phyloP scores from a whole-genome alignment of 2,888 invertebrate species.

The Adineta ricciae region DNA sequence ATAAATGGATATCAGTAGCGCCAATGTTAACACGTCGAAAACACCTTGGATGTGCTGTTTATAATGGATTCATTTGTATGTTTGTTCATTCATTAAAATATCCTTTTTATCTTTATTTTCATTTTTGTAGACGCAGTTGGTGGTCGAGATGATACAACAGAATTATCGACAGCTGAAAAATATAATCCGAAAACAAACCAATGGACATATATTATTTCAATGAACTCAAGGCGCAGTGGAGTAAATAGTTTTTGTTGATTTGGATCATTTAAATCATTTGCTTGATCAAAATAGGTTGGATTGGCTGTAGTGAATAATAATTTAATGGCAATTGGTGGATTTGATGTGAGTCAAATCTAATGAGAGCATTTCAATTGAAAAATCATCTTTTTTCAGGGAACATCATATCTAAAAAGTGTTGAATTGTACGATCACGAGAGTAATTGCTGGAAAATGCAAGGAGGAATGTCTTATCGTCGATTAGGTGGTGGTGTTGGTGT shows the following conservation, averaged over 20 bases:
- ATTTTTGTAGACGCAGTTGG: slow-evolving; percentile 63
- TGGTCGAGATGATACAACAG: slow-evolving; percentile 92
- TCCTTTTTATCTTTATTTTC: background rate
- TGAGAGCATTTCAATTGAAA: too few relatives aligned
- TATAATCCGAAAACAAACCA: slow-evolving; percentile 94
- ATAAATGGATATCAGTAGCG: slow-evolving; percentile 70
- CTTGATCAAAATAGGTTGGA: slow-evolving; percentile 15
- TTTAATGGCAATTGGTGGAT: slow-evolving; percentile 82
- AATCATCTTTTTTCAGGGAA: slow-evolving; percentile 63
- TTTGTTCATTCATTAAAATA: background rate
- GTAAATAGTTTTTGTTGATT: slow-evolving; percentile 44
- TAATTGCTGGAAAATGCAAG: slow-evolving; percentile 90
- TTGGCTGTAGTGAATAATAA: slow-evolving; percentile 94
- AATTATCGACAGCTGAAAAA: slow-evolving; percentile 80
- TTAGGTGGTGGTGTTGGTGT: slow-evolving; percentile 84
- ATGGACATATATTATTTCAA: slow-evolving; percentile 96
- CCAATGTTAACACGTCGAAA: slow-evolving; percentile 89
- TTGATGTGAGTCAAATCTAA: background rate
- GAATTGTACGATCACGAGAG: slow-evolving; percentile 94
- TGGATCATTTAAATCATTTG: slow-evolving; percentile 50
- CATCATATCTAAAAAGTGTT: slow-evolving; percentile 91
- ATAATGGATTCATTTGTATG: slow-evolving; percentile 83
- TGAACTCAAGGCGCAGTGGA: slow-evolving; percentile 92
- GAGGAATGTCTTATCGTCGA: slow-evolving; percentile 93
- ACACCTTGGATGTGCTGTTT: slow-evolving; percentile 94